phyloP scores from a whole-genome alignment of 2,888 invertebrate genomes.

The Dicyrtoma fusca region DNA sequence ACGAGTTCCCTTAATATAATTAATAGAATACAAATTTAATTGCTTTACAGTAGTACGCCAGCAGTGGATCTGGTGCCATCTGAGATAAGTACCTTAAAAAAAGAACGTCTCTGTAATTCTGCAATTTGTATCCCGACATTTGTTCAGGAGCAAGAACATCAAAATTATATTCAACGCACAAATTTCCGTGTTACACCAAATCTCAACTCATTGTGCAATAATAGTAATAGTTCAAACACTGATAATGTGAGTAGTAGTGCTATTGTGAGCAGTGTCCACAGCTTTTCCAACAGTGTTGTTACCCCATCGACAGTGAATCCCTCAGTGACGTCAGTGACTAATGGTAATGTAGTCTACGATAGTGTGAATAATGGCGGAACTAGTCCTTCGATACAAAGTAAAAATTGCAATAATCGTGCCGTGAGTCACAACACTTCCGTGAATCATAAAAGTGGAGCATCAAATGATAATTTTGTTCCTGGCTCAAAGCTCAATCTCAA shows the following conservation, averaged over 20 bases:
- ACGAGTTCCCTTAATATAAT: too few relatives aligned
- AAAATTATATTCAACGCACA: constrained; percentile 27
- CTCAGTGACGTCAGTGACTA: constrained; percentile 22
- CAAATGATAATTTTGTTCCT: constrained; percentile 29
- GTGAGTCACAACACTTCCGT: constrained; percentile 14
- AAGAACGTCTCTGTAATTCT: constrained; percentile 70
- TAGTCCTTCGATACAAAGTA: background rate
- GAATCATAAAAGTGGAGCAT: background rate
- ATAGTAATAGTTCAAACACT: background rate
- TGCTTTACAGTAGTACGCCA: too few relatives aligned
- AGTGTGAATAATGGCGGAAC: background rate
- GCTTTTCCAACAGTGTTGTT: constrained; percentile 17
- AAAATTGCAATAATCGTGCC: constrained; percentile 23
- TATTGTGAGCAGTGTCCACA: background rate
- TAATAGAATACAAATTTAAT: too few relatives aligned
- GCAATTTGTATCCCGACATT: constrained; percentile 83
- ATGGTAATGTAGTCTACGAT: constrained; percentile 20
- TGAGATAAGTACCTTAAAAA: constrained; percentile 43
- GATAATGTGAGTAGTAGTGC: constrained; percentile 1
- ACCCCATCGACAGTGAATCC: constrained; percentile 10
- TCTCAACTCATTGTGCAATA: constrained; percentile 24
- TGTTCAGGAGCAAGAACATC: constrained; percentile 63
- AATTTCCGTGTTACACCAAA: constrained; percentile 24
- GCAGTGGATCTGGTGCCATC: constrained; percentile 37
- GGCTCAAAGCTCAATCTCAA: constrained; percentile 20